A percentile compares a stretch with the other conserved stretches of the same genome.
These are phyloP conservation scores for Sylvicola fuscatus DNA, from an alignment of 2,888 invertebrate species.

Conservation along the genomic window DNA sequence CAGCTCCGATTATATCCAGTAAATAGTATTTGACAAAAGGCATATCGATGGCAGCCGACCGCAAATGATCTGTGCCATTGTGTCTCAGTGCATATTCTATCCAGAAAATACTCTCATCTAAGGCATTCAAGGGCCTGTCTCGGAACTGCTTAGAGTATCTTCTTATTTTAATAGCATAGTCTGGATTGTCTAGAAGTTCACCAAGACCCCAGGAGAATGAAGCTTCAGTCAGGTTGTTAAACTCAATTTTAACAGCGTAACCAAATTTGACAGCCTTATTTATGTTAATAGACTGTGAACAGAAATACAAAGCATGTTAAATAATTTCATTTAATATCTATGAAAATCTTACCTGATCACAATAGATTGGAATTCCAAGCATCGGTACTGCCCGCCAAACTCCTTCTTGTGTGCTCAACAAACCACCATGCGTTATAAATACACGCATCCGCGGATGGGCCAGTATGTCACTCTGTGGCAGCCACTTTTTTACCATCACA, in stretches of 20 bases:
- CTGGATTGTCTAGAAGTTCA: constrained; percentile 13
- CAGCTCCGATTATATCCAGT: no score
- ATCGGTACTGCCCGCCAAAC: constrained; percentile 25
- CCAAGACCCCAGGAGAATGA: constrained; percentile 9
- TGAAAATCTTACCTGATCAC: constrained; percentile 19
- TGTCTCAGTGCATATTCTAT: constrained; percentile 4
- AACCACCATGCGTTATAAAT: constrained; percentile 27
- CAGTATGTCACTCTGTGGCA: constrained; percentile 30
- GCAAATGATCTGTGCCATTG: neutral
- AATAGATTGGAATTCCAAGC: constrained; percentile 26
- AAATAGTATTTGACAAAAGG: no score
- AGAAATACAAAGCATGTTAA: no score
- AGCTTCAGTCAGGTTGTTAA: constrained; percentile 7
- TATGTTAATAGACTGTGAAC: no score
- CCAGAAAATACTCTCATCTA: constrained; percentile 11
- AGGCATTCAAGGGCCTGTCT: constrained; percentile 9
- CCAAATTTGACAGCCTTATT: constrained; percentile 8
- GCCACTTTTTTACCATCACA: constrained; percentile 28
- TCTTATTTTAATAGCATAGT: constrained; percentile 11
- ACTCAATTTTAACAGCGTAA: constrained; percentile 10
- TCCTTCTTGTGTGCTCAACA: constrained; percentile 26
- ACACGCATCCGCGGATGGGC: constrained; percentile 25
- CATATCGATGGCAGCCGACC: neutral
- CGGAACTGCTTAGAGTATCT: constrained; percentile 9
- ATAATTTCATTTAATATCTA: no score